phyloP scores from a whole-genome alignment of 2,113 vertebrate genomes.

The Tachuris rubrigastra region DNA sequence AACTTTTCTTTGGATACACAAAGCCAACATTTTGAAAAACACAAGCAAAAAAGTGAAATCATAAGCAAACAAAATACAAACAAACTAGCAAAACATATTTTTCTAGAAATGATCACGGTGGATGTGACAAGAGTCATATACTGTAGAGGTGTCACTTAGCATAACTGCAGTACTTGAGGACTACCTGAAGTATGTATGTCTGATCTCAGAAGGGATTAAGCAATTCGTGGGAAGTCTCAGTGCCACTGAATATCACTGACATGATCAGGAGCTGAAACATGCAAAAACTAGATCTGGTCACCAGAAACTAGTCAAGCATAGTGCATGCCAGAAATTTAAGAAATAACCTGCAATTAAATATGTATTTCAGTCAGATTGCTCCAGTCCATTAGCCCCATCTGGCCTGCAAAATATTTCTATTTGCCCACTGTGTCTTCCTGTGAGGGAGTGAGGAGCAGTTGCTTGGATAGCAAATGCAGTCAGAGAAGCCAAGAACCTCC shows the following conservation, averaged over 20 bases:
- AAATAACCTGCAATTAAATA: conserved; percentile 19
- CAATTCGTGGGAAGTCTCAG: background rate
- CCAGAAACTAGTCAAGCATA: background rate
- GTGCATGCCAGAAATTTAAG: background rate
- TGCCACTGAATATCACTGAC: background rate
- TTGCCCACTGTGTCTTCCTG: background rate
- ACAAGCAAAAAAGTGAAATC: background rate
- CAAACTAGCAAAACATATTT: background rate
- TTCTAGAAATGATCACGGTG: background rate
- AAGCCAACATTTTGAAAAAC: background rate
- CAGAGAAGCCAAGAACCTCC: conserved; percentile 34
- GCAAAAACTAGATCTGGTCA: background rate
- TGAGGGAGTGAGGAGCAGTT: conserved; percentile 4
- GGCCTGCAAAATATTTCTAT: conserved; percentile 13
- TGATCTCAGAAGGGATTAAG: background rate
- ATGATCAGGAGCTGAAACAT: background rate
- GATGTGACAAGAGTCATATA: background rate
- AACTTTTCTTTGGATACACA: background rate
- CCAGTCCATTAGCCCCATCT: conserved; percentile 35
- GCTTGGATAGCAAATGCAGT: conserved; percentile 14
- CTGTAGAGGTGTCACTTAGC: background rate
- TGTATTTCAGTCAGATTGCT: conserved; percentile 1
- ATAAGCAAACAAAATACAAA: background rate
- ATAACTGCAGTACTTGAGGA: background rate
- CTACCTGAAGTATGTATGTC: background rate